A percentile compares a stretch with the other conserved stretches of the same genome.
phyloP scores from a whole-genome alignment of 92 coral and sea anemone genomes.

The Pocillopora meandrina region DNA sequence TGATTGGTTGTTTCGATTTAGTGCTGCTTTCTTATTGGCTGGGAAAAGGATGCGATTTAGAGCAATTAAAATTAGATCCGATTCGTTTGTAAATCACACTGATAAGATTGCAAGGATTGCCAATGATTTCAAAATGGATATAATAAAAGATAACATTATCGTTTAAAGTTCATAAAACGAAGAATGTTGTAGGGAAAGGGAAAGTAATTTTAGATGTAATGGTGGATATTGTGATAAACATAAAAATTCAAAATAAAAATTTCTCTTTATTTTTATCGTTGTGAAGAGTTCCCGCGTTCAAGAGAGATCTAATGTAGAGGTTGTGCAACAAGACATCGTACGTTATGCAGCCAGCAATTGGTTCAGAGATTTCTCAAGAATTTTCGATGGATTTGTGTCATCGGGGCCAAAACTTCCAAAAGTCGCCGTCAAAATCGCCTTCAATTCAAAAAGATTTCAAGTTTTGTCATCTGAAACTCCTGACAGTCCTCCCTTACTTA shows the following conservation, averaged over 20 bases:
- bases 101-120: too few species aligned
- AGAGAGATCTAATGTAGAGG: conserved; percentile 22
- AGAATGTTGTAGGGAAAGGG: too few species aligned
- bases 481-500: conserved; percentile 29
- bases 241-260: background rate
- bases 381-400: conserved; percentile 66
- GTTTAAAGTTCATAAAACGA: too few species aligned
- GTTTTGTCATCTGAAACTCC: conserved; percentile 24
- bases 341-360: conserved; percentile 58
- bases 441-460: conserved; percentile 65
- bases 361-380: conserved; percentile 77
- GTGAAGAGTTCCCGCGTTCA: conserved; percentile 50
- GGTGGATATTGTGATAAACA: background rate
- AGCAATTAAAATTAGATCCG: too few species aligned
- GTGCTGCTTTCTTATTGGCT: too few species aligned
- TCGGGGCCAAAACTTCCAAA: conserved; percentile 74
- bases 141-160: too few species aligned
- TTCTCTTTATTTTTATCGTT: background rate
- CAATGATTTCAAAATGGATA: too few species aligned
- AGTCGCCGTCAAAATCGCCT: conserved; percentile 53
- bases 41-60: too few species aligned
- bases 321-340: conserved; percentile 63
- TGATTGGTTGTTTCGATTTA: too few species aligned
- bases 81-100: too few species aligned
- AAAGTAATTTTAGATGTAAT: too few species aligned